phyloP scores from a whole-genome alignment of 2,797 vertebrate genomes.

The Chaenodraco wilsoni region DNA sequence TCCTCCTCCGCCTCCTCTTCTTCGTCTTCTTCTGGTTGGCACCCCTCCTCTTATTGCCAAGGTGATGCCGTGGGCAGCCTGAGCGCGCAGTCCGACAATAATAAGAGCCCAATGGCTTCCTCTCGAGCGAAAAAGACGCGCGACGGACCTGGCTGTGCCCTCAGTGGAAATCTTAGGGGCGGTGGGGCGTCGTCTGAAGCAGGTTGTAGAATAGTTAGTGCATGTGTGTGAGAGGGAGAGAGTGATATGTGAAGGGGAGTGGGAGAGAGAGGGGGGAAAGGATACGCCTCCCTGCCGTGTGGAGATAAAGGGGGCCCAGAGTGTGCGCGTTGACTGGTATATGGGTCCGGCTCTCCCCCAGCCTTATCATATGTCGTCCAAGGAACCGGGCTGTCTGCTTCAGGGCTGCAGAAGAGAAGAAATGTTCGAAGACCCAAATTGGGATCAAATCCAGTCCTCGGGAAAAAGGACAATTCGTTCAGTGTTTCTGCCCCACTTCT shows the following conservation, averaged over 20 bases:
- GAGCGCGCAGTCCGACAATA: slow-evolving; percentile 49
- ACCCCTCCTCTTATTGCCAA: slow-evolving; percentile 49
- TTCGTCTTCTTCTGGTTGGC: slow-evolving; percentile 44
- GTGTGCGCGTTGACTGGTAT: slow-evolving; percentile 60
- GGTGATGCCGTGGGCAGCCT: slow-evolving; percentile 69
- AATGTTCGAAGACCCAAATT: slow-evolving; percentile 10
- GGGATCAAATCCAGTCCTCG: slow-evolving; percentile 31
- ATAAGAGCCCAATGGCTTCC: slow-evolving; percentile 35
- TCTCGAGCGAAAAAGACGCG: slow-evolving; percentile 39
- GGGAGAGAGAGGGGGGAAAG: slow-evolving; percentile 45
- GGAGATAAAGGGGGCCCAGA: slow-evolving; percentile 76
- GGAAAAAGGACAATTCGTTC: slow-evolving; percentile 36
- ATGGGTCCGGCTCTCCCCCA: slow-evolving; percentile 61
- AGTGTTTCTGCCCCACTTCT: slow-evolving; percentile 26
- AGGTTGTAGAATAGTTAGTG: slow-evolving; percentile 69
- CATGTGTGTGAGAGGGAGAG: slow-evolving; percentile 31
- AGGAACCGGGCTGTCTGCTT: slow-evolving; percentile 34
- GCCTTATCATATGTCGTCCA: slow-evolving; percentile 61
- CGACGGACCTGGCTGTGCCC: slow-evolving; percentile 27
- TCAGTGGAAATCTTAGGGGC: slow-evolving; percentile 45
- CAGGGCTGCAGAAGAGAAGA: slow-evolving; percentile 27
- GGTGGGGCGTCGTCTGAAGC: slow-evolving; percentile 73
- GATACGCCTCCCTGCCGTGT: slow-evolving; percentile 75
- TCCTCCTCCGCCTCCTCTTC: slow-evolving; percentile 23
- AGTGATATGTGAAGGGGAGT: slow-evolving; percentile 66